Evolutionary conservation across 1,140 invertebrate genomes (phyloP), one percentile per base, ranked within the genome.

Genomic region (Pseudomyrmex cubaensis): DNA sequence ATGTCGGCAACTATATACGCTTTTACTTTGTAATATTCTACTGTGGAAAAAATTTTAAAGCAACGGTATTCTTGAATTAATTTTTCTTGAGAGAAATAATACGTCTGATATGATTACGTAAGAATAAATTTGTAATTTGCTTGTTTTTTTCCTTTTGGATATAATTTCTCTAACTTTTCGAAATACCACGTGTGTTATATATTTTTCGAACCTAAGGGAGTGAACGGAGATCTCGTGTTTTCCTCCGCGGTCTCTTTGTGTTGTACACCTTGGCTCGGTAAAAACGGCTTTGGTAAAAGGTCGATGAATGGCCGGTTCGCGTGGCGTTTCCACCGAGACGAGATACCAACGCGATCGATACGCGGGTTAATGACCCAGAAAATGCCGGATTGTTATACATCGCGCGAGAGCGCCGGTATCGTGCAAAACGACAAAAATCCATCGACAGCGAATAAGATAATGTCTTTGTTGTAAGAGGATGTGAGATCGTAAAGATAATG

Each of bases 1-100:
- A 86, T 84, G 72, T 87, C 76, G 64, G 82, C 87, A 88, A 85
- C 35, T 35, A 25, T 25, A 25, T 2, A 25, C 25, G 25, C 3
- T 25, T 25, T 25, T 25, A 25, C 25, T 25, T 25, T 25, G 25
- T 25, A 35, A 35, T 35, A 35, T 35, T 35, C 35, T 0, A 35
- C 35, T 7, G 35, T 35, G 35, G 35, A 4, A 35, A 35, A 4
- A 35, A 35, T 35, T 35, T 35, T 35, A 7, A 35, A 35, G 5
- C 5, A 5, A 35, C 35, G 0, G 35, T 7, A 35, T 35, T 35
- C 5, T 35, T 7, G 5, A 35, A 35, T 35, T 35, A 35, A 35
- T 35, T 35, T 35, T 35, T 35, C 35, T 35, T 7, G 5, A 35
- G 35, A 35, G 35, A 35, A 35, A 35, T 7, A 35, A 35, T 35